Base-by-base conservation (phyloP, 1,140 invertebrate genomes). In the Mamestra configurata region DNA sequence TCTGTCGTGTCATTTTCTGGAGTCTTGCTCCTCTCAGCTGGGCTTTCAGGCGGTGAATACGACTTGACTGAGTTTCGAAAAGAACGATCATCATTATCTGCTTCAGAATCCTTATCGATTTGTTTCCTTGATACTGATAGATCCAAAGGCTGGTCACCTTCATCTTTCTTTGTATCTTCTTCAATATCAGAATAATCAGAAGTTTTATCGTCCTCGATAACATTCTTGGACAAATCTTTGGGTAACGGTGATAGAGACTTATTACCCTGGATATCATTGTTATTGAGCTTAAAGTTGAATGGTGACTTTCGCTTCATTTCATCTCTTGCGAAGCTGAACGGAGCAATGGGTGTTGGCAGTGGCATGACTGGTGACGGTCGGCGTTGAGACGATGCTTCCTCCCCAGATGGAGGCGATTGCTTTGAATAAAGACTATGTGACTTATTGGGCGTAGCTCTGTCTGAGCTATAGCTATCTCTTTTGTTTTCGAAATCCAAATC, bases 71-170 rank as follows among this genome's bases (percentile, higher is more conserved):
- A 93, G 79, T 93, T 93, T 18, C 88, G 93, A 88, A 94, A 88
- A 73, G 89, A 90, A 85, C 88, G 90, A 84, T 95, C 89, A 46
- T 95, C 92, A 55, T 88, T 90, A 35, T 95, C 93, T 20, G 84
- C 82, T 77, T 95, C 94, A 10, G 84, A 89, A 27, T 93, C 90
- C 70, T 91, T 91, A 13, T 95, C 92, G 13, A 91, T 92, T 82
- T 95, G 95, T 84, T 95, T 96, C 72, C 96, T 92, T 51, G 95
- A 94, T 0, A 97, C 95, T 57, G 97, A 96, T n/a, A 98, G 95
- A 91, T 98, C 97, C 31, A 98, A 86, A 0, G 97, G 97, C 86
- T 97, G 96, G 79, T 98, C 97, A 51, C 91, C 89, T 64, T 92
- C 83, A 43, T 93, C 92, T 82, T 91, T 95, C 77, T 89, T 92